These are phyloP conservation scores for Battus philenor DNA, from an alignment of 1,140 invertebrate species.

Conservation along the genomic window DNA sequence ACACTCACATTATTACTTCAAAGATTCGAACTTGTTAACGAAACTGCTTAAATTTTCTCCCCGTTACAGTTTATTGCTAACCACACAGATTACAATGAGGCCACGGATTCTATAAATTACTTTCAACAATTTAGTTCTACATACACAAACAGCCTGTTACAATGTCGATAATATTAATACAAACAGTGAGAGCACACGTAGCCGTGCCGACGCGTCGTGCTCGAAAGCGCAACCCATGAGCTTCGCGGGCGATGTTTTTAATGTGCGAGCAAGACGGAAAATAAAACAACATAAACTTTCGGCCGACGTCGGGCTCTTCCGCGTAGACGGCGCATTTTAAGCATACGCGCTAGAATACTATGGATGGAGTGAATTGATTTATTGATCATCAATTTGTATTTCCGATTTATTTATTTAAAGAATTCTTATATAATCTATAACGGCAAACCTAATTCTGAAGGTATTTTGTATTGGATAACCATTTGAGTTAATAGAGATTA, in stretches of 20 bases:
- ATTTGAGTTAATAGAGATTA: no score
- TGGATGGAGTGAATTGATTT: conserved; percentile 34
- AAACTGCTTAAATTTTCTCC: neutral
- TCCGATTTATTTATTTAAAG: no score
- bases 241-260: conserved; percentile 43
- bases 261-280: conserved; percentile 56
- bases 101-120: conserved; percentile 22
- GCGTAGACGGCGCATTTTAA: conserved; percentile 37
- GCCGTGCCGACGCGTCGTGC: conserved; percentile 29
- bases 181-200: conserved; percentile 41
- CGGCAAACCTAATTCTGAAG: no score
- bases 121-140: conserved; percentile 21
- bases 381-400: no score
- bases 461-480: no score
- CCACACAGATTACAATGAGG: conserved; percentile 5
- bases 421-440: no score
- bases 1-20: conserved; percentile 8
- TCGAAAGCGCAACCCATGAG: conserved; percentile 41
- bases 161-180: conserved; percentile 44
- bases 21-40: conserved; percentile 8
- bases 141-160: conserved; percentile 49
- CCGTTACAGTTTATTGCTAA: conserved; percentile 1
- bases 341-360: conserved; percentile 32
- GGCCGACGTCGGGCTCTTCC: conserved; percentile 48
- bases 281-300: conserved; percentile 62